These are phyloP conservation scores for Esox masquinongy DNA, from an alignment of 2,797 vertebrate species.

Conservation along the genomic window DNA sequence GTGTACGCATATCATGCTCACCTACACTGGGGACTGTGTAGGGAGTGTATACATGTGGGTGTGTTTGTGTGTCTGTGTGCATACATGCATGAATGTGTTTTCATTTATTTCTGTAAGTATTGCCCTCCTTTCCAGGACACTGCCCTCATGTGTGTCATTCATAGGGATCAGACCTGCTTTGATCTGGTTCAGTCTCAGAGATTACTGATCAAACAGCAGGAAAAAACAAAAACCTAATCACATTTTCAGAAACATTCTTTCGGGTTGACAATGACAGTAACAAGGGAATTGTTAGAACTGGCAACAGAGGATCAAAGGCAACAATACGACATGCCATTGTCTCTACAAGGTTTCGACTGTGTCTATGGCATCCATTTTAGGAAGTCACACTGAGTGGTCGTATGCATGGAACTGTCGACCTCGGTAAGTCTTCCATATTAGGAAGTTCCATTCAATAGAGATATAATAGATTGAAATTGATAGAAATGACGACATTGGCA, in stretches of 20 bases:
- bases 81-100: neutral
- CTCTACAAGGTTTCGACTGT: neutral
- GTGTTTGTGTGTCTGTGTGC: neutral
- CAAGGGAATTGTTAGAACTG: slow-evolving; percentile 33
- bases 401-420: neutral
- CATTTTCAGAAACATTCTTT: slow-evolving; percentile 31
- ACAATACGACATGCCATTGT: neutral
- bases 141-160: slow-evolving; percentile 9
- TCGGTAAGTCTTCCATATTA: slow-evolving; percentile 2
- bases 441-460: neutral
- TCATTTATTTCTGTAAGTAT: neutral
- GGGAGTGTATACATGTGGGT: neutral
- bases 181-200: slow-evolving; percentile 34
- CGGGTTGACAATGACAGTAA: slow-evolving; percentile 22
- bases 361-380: neutral
- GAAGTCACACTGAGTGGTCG: neutral
- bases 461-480: no score
- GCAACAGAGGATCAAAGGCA: slow-evolving; percentile 7
- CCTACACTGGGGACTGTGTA: slow-evolving; percentile 11
- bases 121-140: slow-evolving; percentile 6
- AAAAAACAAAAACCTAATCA: slow-evolving; percentile 51
- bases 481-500: no score
- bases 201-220: slow-evolving; percentile 40
- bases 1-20: neutral
- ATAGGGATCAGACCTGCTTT: slow-evolving; percentile 4